A percentile compares a stretch with the other conserved stretches of the same genome.
Evolutionary conservation across 2,113 vertebrate genomes (phyloP).

Genomic region (Hystrix brachyura): DNA sequence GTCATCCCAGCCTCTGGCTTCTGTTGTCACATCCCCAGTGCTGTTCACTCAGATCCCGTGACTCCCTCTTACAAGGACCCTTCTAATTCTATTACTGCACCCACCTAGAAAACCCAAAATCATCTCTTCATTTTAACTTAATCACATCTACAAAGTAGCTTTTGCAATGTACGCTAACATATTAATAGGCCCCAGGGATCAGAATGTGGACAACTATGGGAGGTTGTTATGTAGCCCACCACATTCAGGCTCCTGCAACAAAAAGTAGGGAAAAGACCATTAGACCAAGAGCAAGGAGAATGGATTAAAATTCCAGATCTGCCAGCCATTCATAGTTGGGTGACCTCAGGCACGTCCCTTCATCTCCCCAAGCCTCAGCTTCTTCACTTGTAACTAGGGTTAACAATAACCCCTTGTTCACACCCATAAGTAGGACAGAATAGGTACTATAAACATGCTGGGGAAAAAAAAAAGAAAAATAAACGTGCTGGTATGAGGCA

Average conservation of each 20-base stretch:
- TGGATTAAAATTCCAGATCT: slow-evolving; percentile 6
- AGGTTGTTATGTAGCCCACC: neutral
- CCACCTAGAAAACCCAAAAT: neutral
- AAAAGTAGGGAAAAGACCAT: neutral
- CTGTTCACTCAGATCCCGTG: neutral
- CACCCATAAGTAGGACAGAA: neutral
- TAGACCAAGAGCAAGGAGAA: neutral
- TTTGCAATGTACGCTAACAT: neutral
- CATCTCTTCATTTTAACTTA: neutral
- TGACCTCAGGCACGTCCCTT: neutral
- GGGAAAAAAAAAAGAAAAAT: neutral
- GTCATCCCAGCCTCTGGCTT: neutral
- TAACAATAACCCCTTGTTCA: slow-evolving; percentile 17
- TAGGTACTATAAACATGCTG: neutral
- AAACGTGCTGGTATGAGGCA: neutral
- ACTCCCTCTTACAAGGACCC: neutral
- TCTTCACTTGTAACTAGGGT: neutral
- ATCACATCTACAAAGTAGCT: neutral
- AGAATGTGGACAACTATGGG: neutral
- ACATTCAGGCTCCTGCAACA: neutral
- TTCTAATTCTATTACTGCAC: neutral
- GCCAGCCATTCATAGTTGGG: neutral
- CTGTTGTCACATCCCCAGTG: neutral
- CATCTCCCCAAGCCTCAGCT: neutral
- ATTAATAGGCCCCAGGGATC: neutral